These are phyloP conservation scores for Antechinus stuartii DNA, from an alignment of 2,113 vertebrate species.

Conservation along the genomic window DNA sequence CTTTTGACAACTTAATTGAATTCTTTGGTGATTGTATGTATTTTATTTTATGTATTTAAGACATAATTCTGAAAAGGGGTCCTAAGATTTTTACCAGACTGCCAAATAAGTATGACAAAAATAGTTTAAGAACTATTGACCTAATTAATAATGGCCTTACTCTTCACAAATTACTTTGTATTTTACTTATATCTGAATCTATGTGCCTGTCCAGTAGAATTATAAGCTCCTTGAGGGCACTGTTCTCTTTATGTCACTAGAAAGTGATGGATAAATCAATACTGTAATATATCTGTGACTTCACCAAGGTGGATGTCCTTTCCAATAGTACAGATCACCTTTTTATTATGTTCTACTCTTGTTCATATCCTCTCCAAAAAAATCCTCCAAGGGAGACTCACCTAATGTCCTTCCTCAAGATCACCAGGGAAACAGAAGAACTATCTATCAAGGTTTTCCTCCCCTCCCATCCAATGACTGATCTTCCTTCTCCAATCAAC, in stretches of 20 bases:
- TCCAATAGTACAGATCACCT: neutral
- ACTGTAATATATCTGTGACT: neutral
- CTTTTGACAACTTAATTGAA: neutral
- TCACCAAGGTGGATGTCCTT: neutral
- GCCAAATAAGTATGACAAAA: neutral
- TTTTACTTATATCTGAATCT: neutral
- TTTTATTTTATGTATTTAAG: neutral
- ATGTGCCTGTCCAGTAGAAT: neutral
- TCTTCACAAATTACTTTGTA: neutral
- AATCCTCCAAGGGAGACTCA: neutral
- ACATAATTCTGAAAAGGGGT: neutral
- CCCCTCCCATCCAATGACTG: neutral
- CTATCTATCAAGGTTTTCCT: neutral
- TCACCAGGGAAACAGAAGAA: neutral
- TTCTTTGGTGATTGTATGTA: neutral
- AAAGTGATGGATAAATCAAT: neutral
- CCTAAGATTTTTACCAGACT: neutral
- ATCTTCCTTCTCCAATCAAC: neutral
- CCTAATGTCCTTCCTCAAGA: neutral
- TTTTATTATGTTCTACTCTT: neutral
- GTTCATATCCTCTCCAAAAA: neutral
- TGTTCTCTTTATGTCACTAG: neutral
- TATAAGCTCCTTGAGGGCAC: neutral
- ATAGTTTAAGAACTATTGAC: neutral
- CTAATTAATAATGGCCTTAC: neutral